Percentiles rank a stretch among this genome's conserved stretches.
These are phyloP conservation scores for Eremophila alpestris DNA, from an alignment of 2,797 vertebrate species.

Conservation along the genomic window DNA sequence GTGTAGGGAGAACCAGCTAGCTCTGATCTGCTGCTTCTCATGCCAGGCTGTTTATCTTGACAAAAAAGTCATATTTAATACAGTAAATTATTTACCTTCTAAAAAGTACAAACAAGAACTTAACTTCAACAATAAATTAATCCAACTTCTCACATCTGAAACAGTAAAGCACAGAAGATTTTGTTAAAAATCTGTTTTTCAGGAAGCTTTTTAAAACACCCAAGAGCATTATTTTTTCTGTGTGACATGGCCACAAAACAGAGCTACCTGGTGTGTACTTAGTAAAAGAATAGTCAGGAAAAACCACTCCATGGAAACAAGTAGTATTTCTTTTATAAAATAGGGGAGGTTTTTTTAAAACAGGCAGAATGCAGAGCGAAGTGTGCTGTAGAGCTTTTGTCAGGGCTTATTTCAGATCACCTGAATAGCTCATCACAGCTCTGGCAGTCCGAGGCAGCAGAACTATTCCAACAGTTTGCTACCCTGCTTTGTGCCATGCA, in stretches of 20 bases:
- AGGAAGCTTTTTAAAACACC: not conserved
- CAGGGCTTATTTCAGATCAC: not conserved
- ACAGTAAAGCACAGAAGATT: not conserved
- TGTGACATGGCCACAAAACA: accelerated
- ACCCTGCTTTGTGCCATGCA: not conserved
- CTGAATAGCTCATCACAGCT: not conserved
- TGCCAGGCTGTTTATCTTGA: not conserved
- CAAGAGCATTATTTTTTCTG: not conserved
- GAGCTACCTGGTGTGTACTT: too few relatives aligned
- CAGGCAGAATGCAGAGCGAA: not conserved
- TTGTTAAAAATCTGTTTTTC: not conserved
- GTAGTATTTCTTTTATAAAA: not conserved
- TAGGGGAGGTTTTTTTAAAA: accelerated
- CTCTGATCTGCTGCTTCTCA: not conserved
- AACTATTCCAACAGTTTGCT: not conserved
- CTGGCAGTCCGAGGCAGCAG: not conserved
- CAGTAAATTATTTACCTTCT: not conserved
- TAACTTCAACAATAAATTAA: not conserved
- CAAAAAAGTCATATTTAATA: not conserved
- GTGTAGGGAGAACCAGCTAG: not conserved
- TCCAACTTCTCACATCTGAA: not conserved
- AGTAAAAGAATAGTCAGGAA: not conserved
- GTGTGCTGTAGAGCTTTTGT: not conserved
- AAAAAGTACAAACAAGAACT: not conserved
- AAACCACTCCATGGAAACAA: not conserved